These are phyloP conservation scores for Fregetta grallaria DNA, from an alignment of 2,113 vertebrate species.

Conservation along the genomic window DNA sequence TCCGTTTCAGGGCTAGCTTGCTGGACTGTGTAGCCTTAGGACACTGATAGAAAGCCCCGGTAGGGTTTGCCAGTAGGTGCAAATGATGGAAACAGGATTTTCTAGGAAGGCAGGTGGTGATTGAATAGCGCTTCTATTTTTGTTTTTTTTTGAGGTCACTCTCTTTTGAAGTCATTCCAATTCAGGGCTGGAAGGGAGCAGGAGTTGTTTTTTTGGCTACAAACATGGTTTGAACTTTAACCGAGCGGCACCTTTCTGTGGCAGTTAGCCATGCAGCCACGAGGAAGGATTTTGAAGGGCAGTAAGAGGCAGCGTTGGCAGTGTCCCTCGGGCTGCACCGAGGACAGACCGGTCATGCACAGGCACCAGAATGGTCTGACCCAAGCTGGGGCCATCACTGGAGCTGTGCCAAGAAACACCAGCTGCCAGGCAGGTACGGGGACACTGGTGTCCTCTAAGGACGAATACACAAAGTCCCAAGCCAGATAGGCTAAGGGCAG, in stretches of 20 bases:
- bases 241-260: not conserved
- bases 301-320: not conserved
- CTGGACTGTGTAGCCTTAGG: not conserved
- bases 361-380: not conserved
- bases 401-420: not conserved
- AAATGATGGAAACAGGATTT: not conserved
- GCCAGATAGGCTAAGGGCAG: not conserved
- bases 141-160: slow-evolving; percentile 13
- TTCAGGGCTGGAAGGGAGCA: not conserved
- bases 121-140: not conserved
- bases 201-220: not conserved
- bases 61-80: not conserved
- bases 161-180: slow-evolving; percentile 33
- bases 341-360: not conserved
- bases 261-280: not conserved
- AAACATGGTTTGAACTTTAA: slow-evolving; percentile 37
- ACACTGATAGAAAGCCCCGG: not conserved
- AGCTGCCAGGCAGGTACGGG: not conserved
- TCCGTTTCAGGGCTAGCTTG: not conserved
- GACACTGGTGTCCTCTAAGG: not conserved
- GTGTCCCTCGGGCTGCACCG: not conserved
- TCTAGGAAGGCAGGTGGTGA: not conserved
- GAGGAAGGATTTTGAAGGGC: not conserved
- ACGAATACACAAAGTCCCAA: not conserved
- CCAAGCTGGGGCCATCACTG: not conserved